A percentile compares a stretch with the other conserved stretches of the same genome.
Evolutionary conservation across 2,797 vertebrate species (phyloP).

Genomic region (Silurus lanzhouensis): DNA sequence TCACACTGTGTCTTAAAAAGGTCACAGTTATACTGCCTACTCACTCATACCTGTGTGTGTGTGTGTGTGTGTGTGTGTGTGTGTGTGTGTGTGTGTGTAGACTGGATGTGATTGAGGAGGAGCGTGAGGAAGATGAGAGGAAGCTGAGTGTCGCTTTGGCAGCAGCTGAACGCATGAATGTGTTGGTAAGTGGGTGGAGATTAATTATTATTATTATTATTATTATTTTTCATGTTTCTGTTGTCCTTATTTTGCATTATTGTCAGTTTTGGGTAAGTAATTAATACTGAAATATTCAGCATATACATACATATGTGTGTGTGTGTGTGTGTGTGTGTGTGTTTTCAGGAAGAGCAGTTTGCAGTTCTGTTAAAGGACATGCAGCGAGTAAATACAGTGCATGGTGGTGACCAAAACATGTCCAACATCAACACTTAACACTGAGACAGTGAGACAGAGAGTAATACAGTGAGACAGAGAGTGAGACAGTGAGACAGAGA

Average conservation of each 20-base stretch:
- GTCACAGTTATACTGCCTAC: too few relatives aligned
- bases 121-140: slow-evolving; percentile 77
- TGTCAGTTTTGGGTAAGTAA: neutral
- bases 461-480: neutral
- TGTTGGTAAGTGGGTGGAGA: slow-evolving; percentile 69
- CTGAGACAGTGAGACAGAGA: neutral
- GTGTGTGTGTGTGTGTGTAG: slow-evolving; percentile 57
- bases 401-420: slow-evolving; percentile 50
- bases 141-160: slow-evolving; percentile 72
- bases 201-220: neutral
- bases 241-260: neutral
- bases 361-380: slow-evolving; percentile 70
- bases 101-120: slow-evolving; percentile 79
- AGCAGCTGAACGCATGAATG: slow-evolving; percentile 74
- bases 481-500: too few relatives aligned
- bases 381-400: slow-evolving; percentile 60
- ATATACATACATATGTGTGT: neutral
- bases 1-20: too few relatives aligned
- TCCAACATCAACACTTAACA: slow-evolving; percentile 49
- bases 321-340: slow-evolving; percentile 39
- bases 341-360: slow-evolving; percentile 78
- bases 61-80: neutral
- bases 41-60: neutral
- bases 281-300: neutral
- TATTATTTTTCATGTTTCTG: neutral